phyloP scores from a whole-genome alignment of 2,113 vertebrate species.

The Eulemur macaco region DNA sequence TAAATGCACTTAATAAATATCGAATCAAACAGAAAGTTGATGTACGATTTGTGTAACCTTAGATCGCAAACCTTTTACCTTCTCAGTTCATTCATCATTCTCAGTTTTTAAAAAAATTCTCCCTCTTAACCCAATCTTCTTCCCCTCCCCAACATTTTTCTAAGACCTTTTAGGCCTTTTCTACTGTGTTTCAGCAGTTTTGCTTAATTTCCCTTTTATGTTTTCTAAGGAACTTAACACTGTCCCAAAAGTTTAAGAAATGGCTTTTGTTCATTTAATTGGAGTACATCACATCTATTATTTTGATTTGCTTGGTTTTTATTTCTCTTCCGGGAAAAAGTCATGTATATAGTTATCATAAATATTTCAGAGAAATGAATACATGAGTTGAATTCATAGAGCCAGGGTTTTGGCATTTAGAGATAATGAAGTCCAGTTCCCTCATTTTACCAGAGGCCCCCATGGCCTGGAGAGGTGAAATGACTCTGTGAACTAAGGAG shows the following conservation, averaged over 20 bases:
- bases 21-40: neutral
- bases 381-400: neutral
- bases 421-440: neutral
- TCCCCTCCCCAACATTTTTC: neutral
- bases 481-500: neutral
- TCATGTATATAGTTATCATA: neutral
- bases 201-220: conserved; percentile 7
- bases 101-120: neutral
- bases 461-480: neutral
- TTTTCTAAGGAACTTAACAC: neutral
- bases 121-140: neutral
- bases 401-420: neutral
- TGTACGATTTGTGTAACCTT: neutral
- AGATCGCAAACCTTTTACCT: neutral
- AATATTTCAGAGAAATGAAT: neutral
- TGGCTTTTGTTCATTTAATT: neutral
- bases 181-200: neutral
- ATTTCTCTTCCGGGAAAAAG: conserved; percentile 25
- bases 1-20: neutral
- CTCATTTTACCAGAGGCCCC: neutral
- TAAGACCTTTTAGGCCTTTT: neutral
- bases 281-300: neutral
- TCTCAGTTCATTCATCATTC: neutral
- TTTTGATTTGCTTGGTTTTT: neutral
- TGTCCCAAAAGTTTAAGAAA: neutral